Base-by-base conservation (phyloP, 2,888 invertebrate species). In the Miltochrista miniata region DNA sequence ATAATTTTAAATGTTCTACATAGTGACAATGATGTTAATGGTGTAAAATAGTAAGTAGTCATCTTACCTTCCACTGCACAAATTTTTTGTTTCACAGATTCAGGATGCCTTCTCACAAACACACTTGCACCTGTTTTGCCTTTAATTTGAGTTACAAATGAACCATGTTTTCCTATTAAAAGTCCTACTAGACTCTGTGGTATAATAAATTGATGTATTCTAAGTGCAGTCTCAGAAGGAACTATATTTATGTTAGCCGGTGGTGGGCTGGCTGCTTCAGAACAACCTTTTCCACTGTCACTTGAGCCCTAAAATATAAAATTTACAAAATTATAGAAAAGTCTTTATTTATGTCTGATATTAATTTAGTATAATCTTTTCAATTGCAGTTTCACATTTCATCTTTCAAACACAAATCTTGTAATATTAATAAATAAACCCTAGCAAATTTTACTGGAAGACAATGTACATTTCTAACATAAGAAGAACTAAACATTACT, bases 161-260 rank as follows among this genome's bases (percentile, higher is more conserved):
- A 90, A 38, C 98, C 98, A 68, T 95, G 94, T 70, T 94, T 94
- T 36, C 98, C 98, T 81, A 98, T 98, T 65, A 98, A 92, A 51
- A 95, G 94, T 13, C 98, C 98, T 53, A 98, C 97, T 60, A 97
- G 89, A 50, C 92, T 87, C 75, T 95, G 95, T 37, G 95, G 95
- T 74, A 96, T 93, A 63, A 94, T 88, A 86, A 97, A 97, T 78
- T 97, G 95, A 77, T 95, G 95, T 86, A 90, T 90, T 66, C 91
- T 87, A 62, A 93, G 81, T 7, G 90, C 90, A 36, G 83, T 75
- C 57, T 88, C 82, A 45, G 84, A 78, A 52, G 86, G 81, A 63
- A 91, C 89, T 65, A 93, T 90, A 58, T 93, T 92, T 54, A 92
- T 87, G 57, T 92, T 92, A 24, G 93, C 93, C 48, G 95, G 93